Percentiles rank a stretch among this genome's conserved stretches.
Conservation (phyloP, 2,113 vertebrate genomes). For the Suricata suricatta region DNA sequence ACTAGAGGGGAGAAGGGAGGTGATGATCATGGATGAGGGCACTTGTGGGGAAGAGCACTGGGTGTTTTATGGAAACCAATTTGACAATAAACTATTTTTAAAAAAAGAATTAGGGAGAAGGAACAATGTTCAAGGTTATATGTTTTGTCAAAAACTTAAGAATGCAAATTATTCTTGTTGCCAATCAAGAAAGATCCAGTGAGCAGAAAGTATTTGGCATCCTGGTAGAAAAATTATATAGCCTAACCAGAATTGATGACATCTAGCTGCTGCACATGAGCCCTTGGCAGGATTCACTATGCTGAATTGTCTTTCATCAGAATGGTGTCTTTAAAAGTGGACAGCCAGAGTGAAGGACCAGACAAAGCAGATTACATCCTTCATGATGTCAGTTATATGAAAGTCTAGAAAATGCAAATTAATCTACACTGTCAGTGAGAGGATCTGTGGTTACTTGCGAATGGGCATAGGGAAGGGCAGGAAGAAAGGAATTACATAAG, state of each 20-base stretch:
- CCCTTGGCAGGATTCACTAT: background rate
- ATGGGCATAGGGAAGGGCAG: background rate
- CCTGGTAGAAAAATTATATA: background rate
- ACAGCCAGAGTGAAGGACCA: background rate
- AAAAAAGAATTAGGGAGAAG: background rate
- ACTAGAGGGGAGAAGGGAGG: no score
- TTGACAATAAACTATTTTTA: no score
- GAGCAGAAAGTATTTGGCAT: background rate
- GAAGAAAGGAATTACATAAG: background rate
- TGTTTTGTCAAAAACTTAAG: background rate
- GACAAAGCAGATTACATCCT: background rate
- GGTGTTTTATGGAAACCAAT: no score
- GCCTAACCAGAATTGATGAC: background rate
- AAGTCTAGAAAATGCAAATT: constrained; percentile 15
- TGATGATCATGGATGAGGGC: no score
- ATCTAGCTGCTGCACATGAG: fast-evolving
- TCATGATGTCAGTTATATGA: background rate
- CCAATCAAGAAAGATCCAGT: background rate
- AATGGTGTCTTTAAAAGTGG: background rate
- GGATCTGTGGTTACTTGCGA: background rate
- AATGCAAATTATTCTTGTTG: background rate
- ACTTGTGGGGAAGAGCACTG: no score
- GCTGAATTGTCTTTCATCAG: background rate
- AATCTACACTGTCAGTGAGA: background rate
- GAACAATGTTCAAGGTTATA: background rate